Evolutionary conservation across 2,113 vertebrate genomes (phyloP).

Genomic region (Melozone crissalis): DNA sequence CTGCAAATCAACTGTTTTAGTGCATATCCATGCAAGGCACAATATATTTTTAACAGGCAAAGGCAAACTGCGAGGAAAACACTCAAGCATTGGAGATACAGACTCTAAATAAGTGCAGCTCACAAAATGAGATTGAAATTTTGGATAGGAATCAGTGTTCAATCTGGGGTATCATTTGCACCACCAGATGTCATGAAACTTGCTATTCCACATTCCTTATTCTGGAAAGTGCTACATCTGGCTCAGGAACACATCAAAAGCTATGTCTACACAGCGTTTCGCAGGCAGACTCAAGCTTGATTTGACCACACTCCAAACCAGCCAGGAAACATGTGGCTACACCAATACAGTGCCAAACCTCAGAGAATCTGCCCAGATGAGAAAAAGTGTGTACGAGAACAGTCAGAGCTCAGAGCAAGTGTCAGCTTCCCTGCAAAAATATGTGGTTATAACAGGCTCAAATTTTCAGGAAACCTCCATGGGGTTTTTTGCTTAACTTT

Average conservation of each 20-base stretch:
- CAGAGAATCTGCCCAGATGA: slow-evolving; percentile 2
- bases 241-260: slow-evolving; percentile 24
- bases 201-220: slow-evolving; percentile 21
- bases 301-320: neutral
- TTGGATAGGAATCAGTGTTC: neutral
- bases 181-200: neutral
- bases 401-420: neutral
- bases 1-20: neutral
- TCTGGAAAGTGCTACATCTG: slow-evolving; percentile 32
- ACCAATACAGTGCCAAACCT: neutral
- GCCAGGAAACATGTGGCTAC: slow-evolving; percentile 6
- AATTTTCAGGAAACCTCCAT: neutral
- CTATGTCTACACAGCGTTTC: neutral
- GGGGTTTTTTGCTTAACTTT: neutral
- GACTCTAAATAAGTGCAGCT: neutral
- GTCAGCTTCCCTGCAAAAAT: neutral
- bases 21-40: neutral
- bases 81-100: neutral
- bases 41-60: neutral
- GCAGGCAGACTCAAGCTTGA: neutral
- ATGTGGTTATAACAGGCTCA: neutral
- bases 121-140: neutral
- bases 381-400: neutral
- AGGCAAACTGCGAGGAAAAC: neutral
- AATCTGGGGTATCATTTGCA: slow-evolving; percentile 1